These are phyloP conservation scores for Acanthis flammea DNA, from an alignment of 2,797 vertebrate species.

Conservation along the genomic window DNA sequence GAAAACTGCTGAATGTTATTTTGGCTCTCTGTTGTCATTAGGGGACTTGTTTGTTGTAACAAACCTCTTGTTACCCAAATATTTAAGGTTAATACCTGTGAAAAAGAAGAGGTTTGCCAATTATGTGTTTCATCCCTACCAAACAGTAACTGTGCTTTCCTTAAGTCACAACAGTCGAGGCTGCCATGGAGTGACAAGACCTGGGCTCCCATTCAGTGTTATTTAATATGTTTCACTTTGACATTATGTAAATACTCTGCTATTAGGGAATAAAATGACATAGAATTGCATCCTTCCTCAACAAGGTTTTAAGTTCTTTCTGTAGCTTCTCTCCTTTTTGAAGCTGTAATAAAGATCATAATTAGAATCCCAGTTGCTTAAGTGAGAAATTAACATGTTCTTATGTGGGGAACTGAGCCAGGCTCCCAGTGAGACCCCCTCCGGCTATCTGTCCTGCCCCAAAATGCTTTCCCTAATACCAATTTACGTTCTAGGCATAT, in stretches of 20 bases:
- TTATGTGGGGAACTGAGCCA: background rate
- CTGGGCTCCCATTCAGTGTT: background rate
- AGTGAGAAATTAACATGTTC: constrained; percentile 54
- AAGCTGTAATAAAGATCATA: constrained; percentile 50
- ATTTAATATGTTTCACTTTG: constrained; percentile 15
- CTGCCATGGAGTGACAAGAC: background rate
- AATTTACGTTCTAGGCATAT: background rate
- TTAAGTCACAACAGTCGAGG: background rate
- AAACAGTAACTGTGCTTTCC: background rate
- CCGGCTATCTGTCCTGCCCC: constrained; percentile 8
- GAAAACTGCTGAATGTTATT: background rate
- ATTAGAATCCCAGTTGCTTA: constrained; percentile 60
- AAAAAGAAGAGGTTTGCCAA: background rate
- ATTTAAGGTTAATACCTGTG: background rate
- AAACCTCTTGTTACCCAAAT: background rate
- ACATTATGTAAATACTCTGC: constrained; percentile 54
- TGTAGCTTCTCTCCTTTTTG: constrained; percentile 35
- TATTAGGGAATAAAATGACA: constrained; percentile 48
- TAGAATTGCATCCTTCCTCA: constrained; percentile 49
- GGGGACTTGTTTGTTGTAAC: background rate
- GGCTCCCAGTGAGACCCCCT: background rate
- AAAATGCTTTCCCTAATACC: constrained; percentile 11
- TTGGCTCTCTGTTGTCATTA: background rate
- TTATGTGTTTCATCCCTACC: background rate
- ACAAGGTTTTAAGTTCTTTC: constrained; percentile 35